These are phyloP conservation scores for Campoletis raptor DNA, from an alignment of 2,888 invertebrate genomes.

Conservation along the genomic window DNA sequence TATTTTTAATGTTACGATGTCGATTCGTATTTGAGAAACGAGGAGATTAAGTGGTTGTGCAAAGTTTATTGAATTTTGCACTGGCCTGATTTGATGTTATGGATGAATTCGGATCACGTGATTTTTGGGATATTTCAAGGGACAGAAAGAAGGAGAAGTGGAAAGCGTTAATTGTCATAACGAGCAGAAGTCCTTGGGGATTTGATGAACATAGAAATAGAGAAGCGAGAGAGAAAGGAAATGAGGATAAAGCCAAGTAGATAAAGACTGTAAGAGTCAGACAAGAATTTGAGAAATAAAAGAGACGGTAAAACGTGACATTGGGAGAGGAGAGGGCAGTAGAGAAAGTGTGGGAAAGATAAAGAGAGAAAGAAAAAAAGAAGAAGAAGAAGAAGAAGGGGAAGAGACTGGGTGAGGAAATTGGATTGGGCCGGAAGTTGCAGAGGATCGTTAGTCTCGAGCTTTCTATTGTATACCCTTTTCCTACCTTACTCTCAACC, in stretches of 20 bases:
- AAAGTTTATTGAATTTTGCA: not conserved
- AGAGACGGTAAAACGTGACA: conserved; percentile 6
- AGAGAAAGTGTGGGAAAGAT: not conserved
- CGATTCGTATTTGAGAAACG: not conserved
- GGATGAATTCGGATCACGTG: conserved; percentile 41
- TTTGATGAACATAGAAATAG: not conserved
- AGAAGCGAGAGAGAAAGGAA: not conserved
- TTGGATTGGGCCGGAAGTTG: conserved; percentile 64
- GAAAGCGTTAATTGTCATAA: conserved; percentile 64
- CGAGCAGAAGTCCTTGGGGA: conserved; percentile 43
- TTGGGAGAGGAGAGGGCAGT: not conserved
- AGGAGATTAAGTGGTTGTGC: not conserved
- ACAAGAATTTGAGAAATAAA: conserved; percentile 46
- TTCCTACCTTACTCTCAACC: not conserved
- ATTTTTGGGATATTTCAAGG: conserved; percentile 34
- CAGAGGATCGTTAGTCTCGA: conserved; percentile 62
- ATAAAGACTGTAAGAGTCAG: conserved; percentile 53
- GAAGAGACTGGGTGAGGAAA: conserved; percentile 47
- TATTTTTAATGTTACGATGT: too few relatives aligned
- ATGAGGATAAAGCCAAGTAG: conserved; percentile 10
- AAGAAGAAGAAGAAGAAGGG: conserved; percentile 9
- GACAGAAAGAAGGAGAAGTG: not conserved
- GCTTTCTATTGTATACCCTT: conserved; percentile 49
- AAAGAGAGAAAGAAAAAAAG: too few relatives aligned
- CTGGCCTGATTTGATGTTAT: not conserved